These are phyloP conservation scores for Callocephalon fimbriatum DNA, from an alignment of 2,113 vertebrate genomes.

Conservation along the genomic window DNA sequence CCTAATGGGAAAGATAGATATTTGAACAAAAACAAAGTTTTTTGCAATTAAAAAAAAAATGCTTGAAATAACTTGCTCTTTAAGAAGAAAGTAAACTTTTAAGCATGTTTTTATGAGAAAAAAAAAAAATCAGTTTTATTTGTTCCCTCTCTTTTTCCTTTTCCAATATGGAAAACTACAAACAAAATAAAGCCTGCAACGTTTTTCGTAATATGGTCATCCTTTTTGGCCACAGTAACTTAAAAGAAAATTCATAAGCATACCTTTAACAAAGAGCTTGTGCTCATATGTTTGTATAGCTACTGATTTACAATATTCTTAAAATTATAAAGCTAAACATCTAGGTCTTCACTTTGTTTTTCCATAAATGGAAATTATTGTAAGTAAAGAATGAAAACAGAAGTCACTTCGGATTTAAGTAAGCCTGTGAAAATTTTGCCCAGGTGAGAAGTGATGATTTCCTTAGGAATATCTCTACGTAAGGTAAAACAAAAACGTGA, in stretches of 20 bases:
- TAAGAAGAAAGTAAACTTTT: background rate
- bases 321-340: background rate
- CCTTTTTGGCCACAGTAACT: background rate
- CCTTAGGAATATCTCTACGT: background rate
- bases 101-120: background rate
- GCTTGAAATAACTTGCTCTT: background rate
- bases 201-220: background rate
- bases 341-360: background rate
- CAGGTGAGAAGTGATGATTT: background rate
- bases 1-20: background rate
- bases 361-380: background rate
- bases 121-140: background rate
- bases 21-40: background rate
- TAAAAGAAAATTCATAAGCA: background rate
- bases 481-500: background rate
- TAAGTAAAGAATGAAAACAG: background rate
- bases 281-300: background rate
- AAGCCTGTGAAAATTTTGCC: background rate
- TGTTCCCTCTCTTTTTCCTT: background rate
- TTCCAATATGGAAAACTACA: background rate
- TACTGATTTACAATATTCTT: background rate
- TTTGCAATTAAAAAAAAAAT: background rate
- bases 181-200: background rate
- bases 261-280: background rate
- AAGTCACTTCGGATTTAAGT: background rate